Conservation (phyloP, 2,888 invertebrate species). For the Drosophila acutilabella region DNA sequence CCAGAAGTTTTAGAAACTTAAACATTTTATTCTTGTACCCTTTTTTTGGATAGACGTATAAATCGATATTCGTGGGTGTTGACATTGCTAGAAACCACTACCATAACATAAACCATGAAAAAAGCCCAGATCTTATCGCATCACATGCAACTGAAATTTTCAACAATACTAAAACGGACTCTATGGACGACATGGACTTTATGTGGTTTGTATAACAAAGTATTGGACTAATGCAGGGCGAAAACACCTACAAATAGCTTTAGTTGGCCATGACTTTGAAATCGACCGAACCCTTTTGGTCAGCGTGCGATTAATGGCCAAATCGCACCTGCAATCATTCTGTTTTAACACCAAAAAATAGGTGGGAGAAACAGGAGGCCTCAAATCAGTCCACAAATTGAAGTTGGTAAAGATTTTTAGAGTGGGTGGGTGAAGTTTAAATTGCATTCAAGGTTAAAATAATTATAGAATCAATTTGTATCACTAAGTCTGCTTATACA, state of each 20-base stretch:
- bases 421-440: not conserved
- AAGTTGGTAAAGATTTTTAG: not conserved
- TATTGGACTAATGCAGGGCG: constrained; percentile 2
- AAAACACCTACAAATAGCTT: constrained; percentile 5
- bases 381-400: not conserved
- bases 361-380: not conserved
- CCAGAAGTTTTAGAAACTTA: not conserved
- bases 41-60: not conserved
- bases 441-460: not conserved
- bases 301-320: constrained; percentile 60
- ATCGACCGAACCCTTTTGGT: constrained; percentile 36
- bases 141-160: constrained; percentile 48
- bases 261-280: constrained; percentile 67
- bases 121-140: constrained; percentile 63
- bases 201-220: constrained; percentile 2
- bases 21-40: not conserved
- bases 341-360: not conserved
- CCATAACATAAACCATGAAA: constrained; percentile 32
- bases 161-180: constrained; percentile 11
- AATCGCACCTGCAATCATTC: constrained; percentile 18
- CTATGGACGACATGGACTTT: constrained; percentile 1
- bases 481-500: not conserved
- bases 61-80: constrained; percentile 62
- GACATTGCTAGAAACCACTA: constrained; percentile 36
- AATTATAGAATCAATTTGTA: not conserved